Conservation (phyloP, 2,797 vertebrate species). For the Brachyrhaphis roseni region DNA sequence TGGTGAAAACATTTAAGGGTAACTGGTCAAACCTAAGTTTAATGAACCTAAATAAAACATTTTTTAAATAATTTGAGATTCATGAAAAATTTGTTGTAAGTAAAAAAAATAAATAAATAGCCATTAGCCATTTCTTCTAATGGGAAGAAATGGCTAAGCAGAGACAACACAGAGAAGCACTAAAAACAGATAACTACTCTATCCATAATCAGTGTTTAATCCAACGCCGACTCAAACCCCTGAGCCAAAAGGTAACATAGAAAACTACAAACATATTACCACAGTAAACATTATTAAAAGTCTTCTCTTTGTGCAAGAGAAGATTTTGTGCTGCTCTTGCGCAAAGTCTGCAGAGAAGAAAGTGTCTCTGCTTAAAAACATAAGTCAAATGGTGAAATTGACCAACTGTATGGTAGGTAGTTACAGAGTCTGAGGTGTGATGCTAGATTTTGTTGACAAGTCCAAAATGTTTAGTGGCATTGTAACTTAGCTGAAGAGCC, state of each 20-base stretch:
- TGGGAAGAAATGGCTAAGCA: neutral
- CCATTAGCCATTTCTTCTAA: too few species aligned
- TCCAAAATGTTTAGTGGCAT: neutral
- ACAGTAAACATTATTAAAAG: neutral
- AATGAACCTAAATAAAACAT: neutral
- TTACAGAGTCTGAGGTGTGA: neutral
- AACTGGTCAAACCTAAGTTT: neutral
- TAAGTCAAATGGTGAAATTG: neutral
- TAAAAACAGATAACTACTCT: neutral
- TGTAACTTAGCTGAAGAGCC: neutral
- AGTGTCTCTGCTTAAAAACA: neutral
- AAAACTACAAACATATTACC: neutral
- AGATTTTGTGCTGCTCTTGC: too few species aligned
- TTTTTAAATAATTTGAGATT: neutral
- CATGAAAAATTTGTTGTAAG: neutral
- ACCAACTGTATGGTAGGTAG: neutral
- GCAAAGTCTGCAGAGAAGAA: neutral
- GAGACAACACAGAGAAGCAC: neutral
- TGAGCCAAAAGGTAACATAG: neutral
- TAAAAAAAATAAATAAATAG: neutral
- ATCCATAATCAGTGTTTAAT: neutral
- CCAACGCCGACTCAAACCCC: neutral
- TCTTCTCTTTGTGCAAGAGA: too few species aligned
- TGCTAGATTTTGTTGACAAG: neutral
- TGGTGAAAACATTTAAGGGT: neutral